Percentiles rank a stretch among this genome's conserved stretches.
These are phyloP conservation scores for Pogonocherus hispidulus DNA, from an alignment of 2,888 invertebrate species.

Conservation along the genomic window DNA sequence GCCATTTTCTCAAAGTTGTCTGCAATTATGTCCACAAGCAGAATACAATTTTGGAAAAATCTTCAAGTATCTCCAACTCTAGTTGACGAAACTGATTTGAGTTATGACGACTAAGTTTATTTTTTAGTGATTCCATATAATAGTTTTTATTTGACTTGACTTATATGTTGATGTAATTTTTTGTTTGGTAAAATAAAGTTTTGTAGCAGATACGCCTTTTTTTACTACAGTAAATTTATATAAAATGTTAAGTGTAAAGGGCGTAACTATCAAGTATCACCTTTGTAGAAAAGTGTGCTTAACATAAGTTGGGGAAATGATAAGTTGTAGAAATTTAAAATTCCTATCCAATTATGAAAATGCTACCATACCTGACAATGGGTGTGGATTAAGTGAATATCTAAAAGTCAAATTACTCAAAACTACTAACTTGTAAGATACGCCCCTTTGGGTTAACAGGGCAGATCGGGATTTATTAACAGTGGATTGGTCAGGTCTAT, in stretches of 20 bases:
- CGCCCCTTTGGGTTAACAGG: constrained; percentile 9
- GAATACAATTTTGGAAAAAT: too few species aligned
- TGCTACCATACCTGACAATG: constrained; percentile 2
- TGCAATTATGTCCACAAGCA: too few species aligned
- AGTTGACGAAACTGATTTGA: background rate
- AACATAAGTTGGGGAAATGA: constrained; percentile 10
- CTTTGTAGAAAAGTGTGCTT: constrained; percentile 8
- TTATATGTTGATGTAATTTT: constrained; percentile 4
- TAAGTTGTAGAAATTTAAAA: background rate
- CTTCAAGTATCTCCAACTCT: too few species aligned
- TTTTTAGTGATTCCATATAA: background rate
- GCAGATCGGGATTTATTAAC: too few species aligned
- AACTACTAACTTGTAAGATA: constrained; percentile 5
- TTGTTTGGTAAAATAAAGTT: constrained; percentile 6
- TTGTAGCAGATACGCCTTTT: constrained; percentile 10
- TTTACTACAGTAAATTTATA: constrained; percentile 1
- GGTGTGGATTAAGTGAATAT: too few species aligned
- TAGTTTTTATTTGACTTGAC: constrained; percentile 3
- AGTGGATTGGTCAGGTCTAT: too few species aligned
- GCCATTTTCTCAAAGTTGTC: background rate
- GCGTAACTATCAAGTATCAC: constrained; percentile 10
- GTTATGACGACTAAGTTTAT: background rate
- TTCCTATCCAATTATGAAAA: constrained; percentile 7
- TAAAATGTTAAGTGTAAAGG: constrained; percentile 13
- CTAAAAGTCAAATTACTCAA: constrained; percentile 10